Evolutionary conservation across 2,113 vertebrate species (phyloP).

Genomic region (Anser brachyrhynchus): DNA sequence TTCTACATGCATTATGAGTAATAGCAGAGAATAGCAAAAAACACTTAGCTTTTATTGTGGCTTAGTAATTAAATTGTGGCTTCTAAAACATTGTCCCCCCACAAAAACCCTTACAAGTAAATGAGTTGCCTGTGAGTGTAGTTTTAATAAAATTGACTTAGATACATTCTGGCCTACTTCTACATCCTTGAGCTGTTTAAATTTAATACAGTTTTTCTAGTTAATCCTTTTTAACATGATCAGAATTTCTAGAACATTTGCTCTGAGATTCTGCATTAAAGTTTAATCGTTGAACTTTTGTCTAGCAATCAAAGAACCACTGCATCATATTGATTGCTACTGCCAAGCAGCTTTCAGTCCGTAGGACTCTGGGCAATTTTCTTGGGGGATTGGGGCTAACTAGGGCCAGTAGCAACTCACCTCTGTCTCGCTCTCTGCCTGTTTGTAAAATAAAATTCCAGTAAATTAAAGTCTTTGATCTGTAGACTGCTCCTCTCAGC

Average conservation of each 20-base stretch:
- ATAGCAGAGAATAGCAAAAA: background rate
- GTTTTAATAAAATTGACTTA: background rate
- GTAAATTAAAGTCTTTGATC: background rate
- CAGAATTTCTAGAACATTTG: constrained; percentile 13
- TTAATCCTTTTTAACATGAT: background rate
- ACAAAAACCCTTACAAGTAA: background rate
- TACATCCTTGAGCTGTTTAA: background rate
- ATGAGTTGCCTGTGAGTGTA: background rate
- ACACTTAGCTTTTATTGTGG: background rate
- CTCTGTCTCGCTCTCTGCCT: background rate
- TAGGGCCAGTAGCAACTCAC: background rate
- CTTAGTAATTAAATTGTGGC: background rate
- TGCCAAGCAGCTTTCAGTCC: constrained; percentile 12
- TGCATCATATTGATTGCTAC: constrained; percentile 24
- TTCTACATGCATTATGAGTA: background rate
- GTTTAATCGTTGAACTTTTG: background rate
- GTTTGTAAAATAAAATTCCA: background rate
- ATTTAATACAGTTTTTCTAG: background rate
- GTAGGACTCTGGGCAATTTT: constrained; percentile 4
- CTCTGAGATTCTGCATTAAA: constrained; percentile 12
- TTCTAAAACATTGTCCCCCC: background rate
- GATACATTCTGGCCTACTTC: background rate
- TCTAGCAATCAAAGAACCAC: constrained; percentile 32
- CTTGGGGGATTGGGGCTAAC: background rate
- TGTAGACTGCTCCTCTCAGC: background rate